Evolutionary conservation across 2,888 invertebrate species (phyloP).

Genomic region (Neuroscelio doddi): DNA sequence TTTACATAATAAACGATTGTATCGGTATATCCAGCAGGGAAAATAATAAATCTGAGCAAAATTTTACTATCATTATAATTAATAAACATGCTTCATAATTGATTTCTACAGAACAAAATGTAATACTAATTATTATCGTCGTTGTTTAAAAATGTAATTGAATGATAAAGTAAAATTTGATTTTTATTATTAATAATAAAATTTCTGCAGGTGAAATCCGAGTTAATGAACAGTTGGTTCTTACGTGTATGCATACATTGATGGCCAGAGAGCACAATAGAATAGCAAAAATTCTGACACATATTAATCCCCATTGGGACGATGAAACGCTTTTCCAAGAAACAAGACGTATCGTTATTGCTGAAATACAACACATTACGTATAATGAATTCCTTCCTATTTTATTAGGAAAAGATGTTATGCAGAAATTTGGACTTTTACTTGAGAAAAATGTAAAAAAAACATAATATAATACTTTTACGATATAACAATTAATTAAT

Average conservation of each 20-base stretch:
- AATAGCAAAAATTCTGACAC: slow-evolving; percentile 82
- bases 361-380: slow-evolving; percentile 90
- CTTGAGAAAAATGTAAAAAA: slow-evolving; percentile 82
- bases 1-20: no score
- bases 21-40: no score
- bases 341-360: slow-evolving; percentile 87
- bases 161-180: not conserved
- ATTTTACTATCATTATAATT: no score
- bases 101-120: slow-evolving; percentile 1
- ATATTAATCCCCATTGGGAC: slow-evolving; percentile 93
- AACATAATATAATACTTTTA: slow-evolving; percentile 1
- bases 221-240: slow-evolving; percentile 91
- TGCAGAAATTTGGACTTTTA: slow-evolving; percentile 91
- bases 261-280: slow-evolving; percentile 94
- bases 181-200: no score
- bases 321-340: slow-evolving; percentile 94
- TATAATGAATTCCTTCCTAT: slow-evolving; percentile 93
- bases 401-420: slow-evolving; percentile 89
- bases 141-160: not conserved
- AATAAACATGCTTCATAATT: slow-evolving; percentile 13
- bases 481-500: no score
- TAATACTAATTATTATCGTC: not conserved
- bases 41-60: no score
- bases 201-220: slow-evolving; percentile 84
- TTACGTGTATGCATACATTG: slow-evolving; percentile 93